Percentiles rank a stretch among this genome's conserved stretches.
phyloP scores from a whole-genome alignment of 2,797 vertebrate genomes.

The Pogoniulus pusillus region DNA sequence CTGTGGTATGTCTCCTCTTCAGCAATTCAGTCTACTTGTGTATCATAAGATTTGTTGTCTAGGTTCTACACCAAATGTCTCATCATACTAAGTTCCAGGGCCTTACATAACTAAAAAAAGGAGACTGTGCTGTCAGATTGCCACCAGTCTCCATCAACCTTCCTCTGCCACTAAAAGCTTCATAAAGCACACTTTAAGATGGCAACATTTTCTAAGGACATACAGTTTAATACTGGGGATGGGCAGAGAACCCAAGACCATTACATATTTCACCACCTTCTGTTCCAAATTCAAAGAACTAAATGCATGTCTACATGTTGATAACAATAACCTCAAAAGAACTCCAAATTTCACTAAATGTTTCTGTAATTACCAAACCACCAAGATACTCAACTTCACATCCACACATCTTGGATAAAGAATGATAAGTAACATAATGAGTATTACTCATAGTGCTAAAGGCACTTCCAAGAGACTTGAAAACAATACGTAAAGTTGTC shows the following conservation, averaged over 20 bases:
- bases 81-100: not conserved
- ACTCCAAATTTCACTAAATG: not conserved
- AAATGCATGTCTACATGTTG: not conserved
- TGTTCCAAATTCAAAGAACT: not conserved
- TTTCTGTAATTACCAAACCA: not conserved
- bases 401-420: not conserved
- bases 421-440: not conserved
- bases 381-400: not conserved
- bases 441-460: not conserved
- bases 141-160: not conserved
- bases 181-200: not conserved
- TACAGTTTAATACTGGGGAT: not conserved
- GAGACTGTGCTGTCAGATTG: not conserved
- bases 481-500: not conserved
- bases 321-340: not conserved
- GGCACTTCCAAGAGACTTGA: not conserved
- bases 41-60: not conserved
- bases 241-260: not conserved
- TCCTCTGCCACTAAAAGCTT: not conserved
- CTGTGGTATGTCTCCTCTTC: not conserved
- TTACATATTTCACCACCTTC: not conserved
- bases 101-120: not conserved
- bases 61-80: not conserved
- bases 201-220: not conserved
- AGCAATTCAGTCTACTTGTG: not conserved